Evolutionary conservation across 2,888 invertebrate species (phyloP), one percentile per base, ranked within the genome.

Genomic region (Pegoplata infirma): DNA sequence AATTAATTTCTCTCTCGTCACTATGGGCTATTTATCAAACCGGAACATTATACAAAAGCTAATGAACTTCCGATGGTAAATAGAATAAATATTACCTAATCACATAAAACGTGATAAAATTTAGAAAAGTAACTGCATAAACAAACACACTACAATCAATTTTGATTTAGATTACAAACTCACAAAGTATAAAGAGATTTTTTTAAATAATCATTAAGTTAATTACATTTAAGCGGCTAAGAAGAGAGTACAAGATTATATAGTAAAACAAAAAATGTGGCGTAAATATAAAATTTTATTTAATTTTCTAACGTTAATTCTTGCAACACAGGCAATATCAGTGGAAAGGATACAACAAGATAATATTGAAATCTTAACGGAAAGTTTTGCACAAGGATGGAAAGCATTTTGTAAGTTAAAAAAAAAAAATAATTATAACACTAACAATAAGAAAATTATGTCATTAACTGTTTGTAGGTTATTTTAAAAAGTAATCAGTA

Each of bases 351-450:
- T 83, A 17, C 87, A 87, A 28, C 77, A 82, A 6, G 80, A 83
- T 3, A 87, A 88, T 75, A 16, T 85, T 0, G 81, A 85, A 51
- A 73, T 87, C 19, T 61, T 87, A 0, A 61, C 82, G 19, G 82
- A 87, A 23, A 82, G 83, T n/a, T 71, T 87, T 0, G 79, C 82
- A 44, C 82, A 80, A 0, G 87, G 87, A 5, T 87, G 87, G 87
- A 79, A 82, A 4, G 83, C 83, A 1, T 87, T 87, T 67, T 87
- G 87, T 87, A 82, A 86, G 87, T 84, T 47, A 8, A 5, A n/a
- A 16, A 14, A 32, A 14, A 16, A 16, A 23, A 8, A 8, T 1
- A 12, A 5, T 19, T 7, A 3, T 5, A 5, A 17, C 16, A n/a
- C n/a, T n/a, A n/a, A n/a, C n/a, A n/a, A n/a, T n/a, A n/a, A n/a